These are phyloP conservation scores for Edolisoma coerulescens DNA, from an alignment of 2,113 vertebrate species.

Conservation along the genomic window DNA sequence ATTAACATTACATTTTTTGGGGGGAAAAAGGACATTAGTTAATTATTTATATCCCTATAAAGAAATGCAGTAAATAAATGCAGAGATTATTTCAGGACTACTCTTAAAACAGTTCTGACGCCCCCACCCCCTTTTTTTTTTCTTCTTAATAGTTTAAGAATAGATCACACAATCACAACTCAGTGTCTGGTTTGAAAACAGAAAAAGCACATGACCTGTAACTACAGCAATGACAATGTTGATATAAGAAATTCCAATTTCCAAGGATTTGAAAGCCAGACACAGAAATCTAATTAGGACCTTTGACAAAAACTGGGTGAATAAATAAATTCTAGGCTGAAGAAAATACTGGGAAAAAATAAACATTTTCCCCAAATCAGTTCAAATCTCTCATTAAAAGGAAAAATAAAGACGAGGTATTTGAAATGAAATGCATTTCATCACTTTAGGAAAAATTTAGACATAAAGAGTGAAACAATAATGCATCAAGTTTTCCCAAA, in stretches of 20 bases:
- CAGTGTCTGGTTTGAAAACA: not conserved
- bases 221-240: conserved; percentile 34
- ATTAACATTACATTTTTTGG: not conserved
- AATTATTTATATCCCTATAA: not conserved
- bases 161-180: not conserved
- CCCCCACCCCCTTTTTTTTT: not conserved
- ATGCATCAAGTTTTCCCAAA: not conserved
- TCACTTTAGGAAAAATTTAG: not conserved
- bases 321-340: conserved; percentile 36
- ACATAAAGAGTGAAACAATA: not conserved
- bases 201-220: conserved; percentile 9
- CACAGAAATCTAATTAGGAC: not conserved
- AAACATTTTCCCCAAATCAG: conserved; percentile 1
- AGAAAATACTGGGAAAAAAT: not conserved
- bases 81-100: not conserved
- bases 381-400: not conserved
- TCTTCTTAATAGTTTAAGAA: not conserved
- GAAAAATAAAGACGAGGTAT: not conserved
- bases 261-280: conserved; percentile 34
- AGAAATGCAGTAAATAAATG: not conserved
- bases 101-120: not conserved
- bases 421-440: not conserved
- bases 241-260: conserved; percentile 32
- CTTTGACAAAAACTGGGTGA: conserved; percentile 7
- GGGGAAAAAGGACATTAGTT: not conserved